A percentile compares a stretch with the other conserved stretches of the same genome.
Evolutionary conservation across 2,888 invertebrate species (phyloP).

Genomic region (Dione juno): DNA sequence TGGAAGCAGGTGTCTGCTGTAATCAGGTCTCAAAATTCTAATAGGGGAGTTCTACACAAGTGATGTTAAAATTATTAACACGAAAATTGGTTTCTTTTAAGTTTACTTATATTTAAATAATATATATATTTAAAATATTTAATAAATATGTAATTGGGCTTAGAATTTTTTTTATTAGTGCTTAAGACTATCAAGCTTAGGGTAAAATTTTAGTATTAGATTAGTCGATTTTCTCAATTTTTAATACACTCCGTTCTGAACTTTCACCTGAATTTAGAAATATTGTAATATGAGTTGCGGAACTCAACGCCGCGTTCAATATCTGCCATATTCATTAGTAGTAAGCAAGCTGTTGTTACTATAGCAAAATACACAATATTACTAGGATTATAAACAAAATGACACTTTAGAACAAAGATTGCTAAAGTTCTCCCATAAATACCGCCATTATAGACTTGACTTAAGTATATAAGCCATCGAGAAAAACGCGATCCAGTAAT

Average conservation of each 20-base stretch:
- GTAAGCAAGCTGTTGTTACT: background rate
- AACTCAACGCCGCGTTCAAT: background rate
- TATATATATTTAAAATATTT: too few species aligned
- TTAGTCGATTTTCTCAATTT: too few species aligned
- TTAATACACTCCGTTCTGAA: too few species aligned
- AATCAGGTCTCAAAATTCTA: constrained; percentile 11
- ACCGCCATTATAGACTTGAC: background rate
- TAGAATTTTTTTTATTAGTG: too few species aligned
- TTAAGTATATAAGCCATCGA: constrained; percentile 13
- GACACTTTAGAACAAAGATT: background rate
- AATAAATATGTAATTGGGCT: too few species aligned
- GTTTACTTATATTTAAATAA: too few species aligned
- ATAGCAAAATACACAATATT: background rate
- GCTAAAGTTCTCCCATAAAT: background rate
- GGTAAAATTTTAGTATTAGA: too few species aligned
- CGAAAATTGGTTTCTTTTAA: too few species aligned
- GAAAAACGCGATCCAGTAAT: constrained; percentile 14
- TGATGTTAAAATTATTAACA: background rate
- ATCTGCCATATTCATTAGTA: background rate
- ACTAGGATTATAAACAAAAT: background rate
- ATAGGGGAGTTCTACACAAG: background rate
- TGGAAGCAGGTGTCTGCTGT: constrained; percentile 13
- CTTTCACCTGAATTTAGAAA: too few species aligned
- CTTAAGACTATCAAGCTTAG: too few species aligned
- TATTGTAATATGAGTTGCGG: too few species aligned